Evolutionary conservation across 1,140 invertebrate species (phyloP).

Genomic region (Rhopalosiphum padi): DNA sequence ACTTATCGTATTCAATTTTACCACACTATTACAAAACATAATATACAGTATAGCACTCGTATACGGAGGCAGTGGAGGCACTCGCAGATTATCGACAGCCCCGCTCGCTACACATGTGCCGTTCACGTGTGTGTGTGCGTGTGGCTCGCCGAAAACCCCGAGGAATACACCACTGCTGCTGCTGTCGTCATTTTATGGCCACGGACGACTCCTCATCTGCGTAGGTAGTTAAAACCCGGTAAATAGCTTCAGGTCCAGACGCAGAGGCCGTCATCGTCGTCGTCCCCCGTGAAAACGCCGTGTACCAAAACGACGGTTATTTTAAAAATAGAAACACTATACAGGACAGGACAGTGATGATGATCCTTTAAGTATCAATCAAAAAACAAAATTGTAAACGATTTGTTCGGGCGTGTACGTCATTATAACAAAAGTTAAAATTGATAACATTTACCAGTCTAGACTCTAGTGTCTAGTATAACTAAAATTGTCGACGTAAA

Average conservation of each 20-base stretch:
- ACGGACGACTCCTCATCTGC: background rate
- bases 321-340: conserved; percentile 37
- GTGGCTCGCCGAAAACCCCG: background rate
- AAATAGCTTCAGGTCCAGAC: background rate
- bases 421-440: background rate
- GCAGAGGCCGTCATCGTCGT: background rate
- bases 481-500: background rate
- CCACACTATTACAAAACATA: background rate
- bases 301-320: background rate
- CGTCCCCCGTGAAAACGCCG: background rate
- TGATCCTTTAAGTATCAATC: background rate
- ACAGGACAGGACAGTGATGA: background rate
- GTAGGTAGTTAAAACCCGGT: conserved; percentile 34
- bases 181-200: conserved; percentile 13
- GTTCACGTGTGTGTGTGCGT: background rate
- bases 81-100: conserved; percentile 42
- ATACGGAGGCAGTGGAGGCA: background rate
- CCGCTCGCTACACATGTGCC: conserved; percentile 20
- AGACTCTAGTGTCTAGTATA: background rate
- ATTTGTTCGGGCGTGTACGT: background rate
- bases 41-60: background rate
- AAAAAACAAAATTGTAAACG: background rate
- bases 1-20: no score
- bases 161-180: background rate
- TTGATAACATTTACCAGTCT: background rate